Percentiles rank a stretch among this genome's conserved stretches.
phyloP scores from a whole-genome alignment of 2,797 vertebrate genomes.

The Labroides dimidiatus region DNA sequence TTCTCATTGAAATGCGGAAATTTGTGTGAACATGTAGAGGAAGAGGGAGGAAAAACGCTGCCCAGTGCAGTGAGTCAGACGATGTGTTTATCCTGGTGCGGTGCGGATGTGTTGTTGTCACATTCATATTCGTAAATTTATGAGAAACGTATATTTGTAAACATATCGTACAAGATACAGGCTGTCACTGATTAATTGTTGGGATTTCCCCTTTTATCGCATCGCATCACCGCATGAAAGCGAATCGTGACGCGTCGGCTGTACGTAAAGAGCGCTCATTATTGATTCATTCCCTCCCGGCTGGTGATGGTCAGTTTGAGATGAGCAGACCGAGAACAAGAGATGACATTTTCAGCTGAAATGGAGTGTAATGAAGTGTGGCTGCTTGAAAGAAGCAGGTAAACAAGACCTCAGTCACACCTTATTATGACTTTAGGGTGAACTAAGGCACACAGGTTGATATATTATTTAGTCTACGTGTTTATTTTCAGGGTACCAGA shows the following conservation, averaged over 20 bases:
- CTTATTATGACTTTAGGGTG: not conserved
- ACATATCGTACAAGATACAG: no score
- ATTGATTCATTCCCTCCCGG: conserved; percentile 15
- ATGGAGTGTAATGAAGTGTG: not conserved
- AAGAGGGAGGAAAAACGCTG: not conserved
- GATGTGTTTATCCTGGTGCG: conserved; percentile 50
- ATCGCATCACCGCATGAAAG: not conserved
- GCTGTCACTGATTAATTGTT: no score
- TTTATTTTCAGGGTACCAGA: no score
- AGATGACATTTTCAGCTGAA: not conserved
- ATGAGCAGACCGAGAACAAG: not conserved
- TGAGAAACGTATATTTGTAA: no score
- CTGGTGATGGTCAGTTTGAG: conserved; percentile 21
- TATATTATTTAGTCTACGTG: no score
- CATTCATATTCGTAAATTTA: no score
- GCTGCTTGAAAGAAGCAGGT: not conserved
- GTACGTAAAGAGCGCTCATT: not conserved
- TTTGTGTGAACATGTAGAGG: not conserved
- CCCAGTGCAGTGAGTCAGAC: conserved; percentile 9
- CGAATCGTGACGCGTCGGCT: conserved; percentile 47
- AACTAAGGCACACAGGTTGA: not conserved
- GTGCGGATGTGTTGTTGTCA: not conserved
- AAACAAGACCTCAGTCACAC: conserved; percentile 6
- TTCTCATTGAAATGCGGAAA: not conserved
- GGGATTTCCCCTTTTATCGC: not conserved